Conservation (phyloP, 2,888 invertebrate species). For the Malthinus flaveolus region DNA sequence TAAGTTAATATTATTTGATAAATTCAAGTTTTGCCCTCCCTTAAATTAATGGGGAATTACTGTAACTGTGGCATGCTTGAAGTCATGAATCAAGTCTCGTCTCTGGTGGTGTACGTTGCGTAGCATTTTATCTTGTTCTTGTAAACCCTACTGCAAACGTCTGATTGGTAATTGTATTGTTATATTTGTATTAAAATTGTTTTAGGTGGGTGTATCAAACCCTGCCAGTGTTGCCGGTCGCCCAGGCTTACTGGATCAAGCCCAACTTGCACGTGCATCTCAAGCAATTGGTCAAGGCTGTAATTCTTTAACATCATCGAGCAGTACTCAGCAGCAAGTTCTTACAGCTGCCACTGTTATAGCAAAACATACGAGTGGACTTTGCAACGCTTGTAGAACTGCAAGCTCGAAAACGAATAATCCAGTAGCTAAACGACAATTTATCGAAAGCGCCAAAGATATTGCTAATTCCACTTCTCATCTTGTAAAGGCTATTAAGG, state of each 20-base stretch:
- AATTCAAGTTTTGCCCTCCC: neutral
- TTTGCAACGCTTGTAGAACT: constrained; percentile 93
- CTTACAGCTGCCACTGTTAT: constrained; percentile 90
- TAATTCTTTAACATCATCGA: constrained; percentile 69
- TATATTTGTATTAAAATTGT: neutral
- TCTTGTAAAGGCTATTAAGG: constrained; percentile 94
- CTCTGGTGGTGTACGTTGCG: too few relatives aligned
- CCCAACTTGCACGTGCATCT: constrained; percentile 83
- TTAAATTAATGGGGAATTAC: too few relatives aligned
- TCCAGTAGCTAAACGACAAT: constrained; percentile 92
- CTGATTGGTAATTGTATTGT: too few relatives aligned
- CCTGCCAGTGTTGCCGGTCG: constrained; percentile 86
- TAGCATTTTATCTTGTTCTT: too few relatives aligned
- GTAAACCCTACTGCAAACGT: too few relatives aligned
- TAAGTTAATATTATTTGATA: constrained; percentile 39
- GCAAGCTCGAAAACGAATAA: constrained; percentile 90
- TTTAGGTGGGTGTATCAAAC: constrained; percentile 86
- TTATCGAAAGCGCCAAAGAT: constrained; percentile 96
- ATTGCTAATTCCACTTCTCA: constrained; percentile 95
- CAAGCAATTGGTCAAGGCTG: constrained; percentile 92
- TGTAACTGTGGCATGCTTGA: too few relatives aligned
- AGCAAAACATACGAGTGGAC: constrained; percentile 92
- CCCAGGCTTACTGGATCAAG: constrained; percentile 86
- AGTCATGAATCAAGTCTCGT: too few relatives aligned
- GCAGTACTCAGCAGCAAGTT: constrained; percentile 80